Conservation (phyloP, 2,797 vertebrate genomes). For the Enteromius viviparus region DNA sequence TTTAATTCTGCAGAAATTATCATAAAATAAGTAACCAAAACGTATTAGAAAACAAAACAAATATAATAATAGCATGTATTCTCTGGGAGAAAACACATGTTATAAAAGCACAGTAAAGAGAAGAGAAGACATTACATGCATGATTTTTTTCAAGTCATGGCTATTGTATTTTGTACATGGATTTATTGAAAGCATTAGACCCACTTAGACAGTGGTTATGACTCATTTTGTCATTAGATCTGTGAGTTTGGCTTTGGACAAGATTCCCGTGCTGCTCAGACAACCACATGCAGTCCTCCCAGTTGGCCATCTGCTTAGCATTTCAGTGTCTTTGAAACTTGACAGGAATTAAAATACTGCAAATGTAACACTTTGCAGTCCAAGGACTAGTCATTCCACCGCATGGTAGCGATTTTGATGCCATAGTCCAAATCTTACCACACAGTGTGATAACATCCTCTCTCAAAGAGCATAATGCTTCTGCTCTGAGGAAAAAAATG, state of each 20-base stretch:
- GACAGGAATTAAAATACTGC: conserved; percentile 72
- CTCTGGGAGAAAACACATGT: neutral
- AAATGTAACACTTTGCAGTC: conserved; percentile 75
- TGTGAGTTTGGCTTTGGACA: conserved; percentile 76
- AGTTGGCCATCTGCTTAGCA: conserved; percentile 76
- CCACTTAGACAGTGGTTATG: conserved; percentile 75
- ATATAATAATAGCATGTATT: neutral
- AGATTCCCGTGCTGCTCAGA: conserved; percentile 71
- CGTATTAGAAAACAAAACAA: neutral
- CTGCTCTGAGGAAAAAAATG: conserved; percentile 11
- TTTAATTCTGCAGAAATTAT: no score
- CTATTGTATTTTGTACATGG: conserved; percentile 64
- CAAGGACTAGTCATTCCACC: conserved; percentile 68
- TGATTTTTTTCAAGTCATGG: conserved; percentile 46
- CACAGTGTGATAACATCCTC: conserved; percentile 54
- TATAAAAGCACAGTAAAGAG: conserved; percentile 17
- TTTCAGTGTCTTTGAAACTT: conserved; percentile 72
- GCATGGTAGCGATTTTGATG: conserved; percentile 67
- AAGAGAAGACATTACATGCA: conserved; percentile 18
- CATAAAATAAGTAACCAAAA: neutral
- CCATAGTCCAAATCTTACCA: conserved; percentile 72
- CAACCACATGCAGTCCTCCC: conserved; percentile 72
- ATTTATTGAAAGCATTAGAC: conserved; percentile 71
- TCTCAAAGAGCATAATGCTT: conserved; percentile 32
- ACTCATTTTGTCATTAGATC: conserved; percentile 81